Evolutionary conservation across 2,888 invertebrate genomes (phyloP).

Genomic region (Luffia ferchaultella): DNA sequence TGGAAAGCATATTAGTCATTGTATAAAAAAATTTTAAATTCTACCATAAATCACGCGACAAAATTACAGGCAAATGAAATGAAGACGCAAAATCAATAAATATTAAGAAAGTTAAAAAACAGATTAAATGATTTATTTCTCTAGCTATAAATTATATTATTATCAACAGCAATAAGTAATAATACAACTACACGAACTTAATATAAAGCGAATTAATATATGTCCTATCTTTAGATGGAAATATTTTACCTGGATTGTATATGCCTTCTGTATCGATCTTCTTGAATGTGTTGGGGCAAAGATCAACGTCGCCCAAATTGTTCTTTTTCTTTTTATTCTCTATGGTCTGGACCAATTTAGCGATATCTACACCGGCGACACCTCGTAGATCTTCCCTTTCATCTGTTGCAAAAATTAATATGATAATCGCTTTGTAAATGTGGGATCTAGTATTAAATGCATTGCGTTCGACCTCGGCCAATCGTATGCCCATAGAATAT

Average conservation of each 20-base stretch:
- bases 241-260: conserved; percentile 41
- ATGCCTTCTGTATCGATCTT: conserved; percentile 56
- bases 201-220: no score
- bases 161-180: no score
- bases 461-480: not conserved
- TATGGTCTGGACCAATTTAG: conserved; percentile 45
- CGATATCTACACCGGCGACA: conserved; percentile 53
- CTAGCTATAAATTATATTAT: no score
- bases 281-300: conserved; percentile 49
- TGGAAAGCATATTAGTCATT: no score
- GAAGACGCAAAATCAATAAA: not conserved
- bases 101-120: no score
- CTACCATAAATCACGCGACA: not conserved
- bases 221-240: no score
- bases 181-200: no score
- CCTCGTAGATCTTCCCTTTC: conserved; percentile 55
- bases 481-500: not conserved
- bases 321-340: conserved; percentile 43
- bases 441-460: not conserved
- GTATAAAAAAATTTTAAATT: no score
- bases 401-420: conserved; percentile 25
- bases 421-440: not conserved
- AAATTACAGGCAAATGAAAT: not conserved
- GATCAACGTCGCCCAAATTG: conserved; percentile 37
- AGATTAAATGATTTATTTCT: no score